phyloP scores from a whole-genome alignment of 2,113 vertebrate species.

The Chrysochloris asiatica region DNA sequence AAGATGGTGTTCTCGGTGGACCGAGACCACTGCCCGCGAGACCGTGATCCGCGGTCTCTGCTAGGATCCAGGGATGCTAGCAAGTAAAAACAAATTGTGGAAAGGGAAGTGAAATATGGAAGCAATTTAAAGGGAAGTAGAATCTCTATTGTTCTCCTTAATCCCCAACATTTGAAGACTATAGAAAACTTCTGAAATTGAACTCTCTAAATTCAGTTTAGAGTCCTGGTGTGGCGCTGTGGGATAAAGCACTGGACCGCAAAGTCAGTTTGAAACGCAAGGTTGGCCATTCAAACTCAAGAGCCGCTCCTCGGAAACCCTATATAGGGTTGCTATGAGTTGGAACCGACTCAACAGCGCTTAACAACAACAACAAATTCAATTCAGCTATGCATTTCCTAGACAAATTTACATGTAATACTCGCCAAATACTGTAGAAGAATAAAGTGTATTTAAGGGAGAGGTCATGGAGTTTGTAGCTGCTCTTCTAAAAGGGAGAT shows the following conservation, averaged over 20 bases:
- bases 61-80: not conserved
- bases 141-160: not conserved
- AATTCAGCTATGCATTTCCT: not conserved
- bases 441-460: not conserved
- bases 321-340: too few relatives aligned
- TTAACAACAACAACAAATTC: too few relatives aligned
- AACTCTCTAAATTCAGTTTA: not conserved
- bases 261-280: too few relatives aligned
- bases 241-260: too few relatives aligned
- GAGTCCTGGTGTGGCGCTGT: too few relatives aligned
- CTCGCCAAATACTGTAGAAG: not conserved
- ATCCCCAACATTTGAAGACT: not conserved
- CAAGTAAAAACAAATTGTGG: not conserved
- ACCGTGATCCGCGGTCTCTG: not conserved
- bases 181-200: not conserved
- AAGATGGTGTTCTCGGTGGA: not conserved
- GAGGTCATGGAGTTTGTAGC: not conserved
- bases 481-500: not conserved
- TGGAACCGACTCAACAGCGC: too few relatives aligned
- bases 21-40: fast-evolving
- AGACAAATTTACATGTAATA: not conserved
- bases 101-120: not conserved
- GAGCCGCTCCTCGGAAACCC: too few relatives aligned
- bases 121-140: not conserved
- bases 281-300: too few relatives aligned